Evolutionary conservation across 2,113 vertebrate species (phyloP).

Genomic region (Ibidorhyncha struthersii): DNA sequence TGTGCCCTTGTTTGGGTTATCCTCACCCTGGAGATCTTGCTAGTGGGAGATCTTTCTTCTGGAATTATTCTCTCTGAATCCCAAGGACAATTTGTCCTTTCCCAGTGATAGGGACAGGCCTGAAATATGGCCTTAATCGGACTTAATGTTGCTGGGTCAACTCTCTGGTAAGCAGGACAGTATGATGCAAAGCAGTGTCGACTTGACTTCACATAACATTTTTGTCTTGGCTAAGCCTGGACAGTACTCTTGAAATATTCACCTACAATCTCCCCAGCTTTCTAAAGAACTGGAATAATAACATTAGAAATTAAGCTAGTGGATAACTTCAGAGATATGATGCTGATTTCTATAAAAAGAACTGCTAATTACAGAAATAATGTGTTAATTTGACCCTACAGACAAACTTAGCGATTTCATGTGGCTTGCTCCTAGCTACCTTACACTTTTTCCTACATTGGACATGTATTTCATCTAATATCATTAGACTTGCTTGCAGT

Average conservation of each 20-base stretch:
- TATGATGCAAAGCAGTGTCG: conserved; percentile 8
- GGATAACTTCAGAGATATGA: not conserved
- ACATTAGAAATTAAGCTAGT: not conserved
- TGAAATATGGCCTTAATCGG: not conserved
- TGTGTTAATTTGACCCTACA: not conserved
- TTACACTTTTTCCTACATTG: not conserved
- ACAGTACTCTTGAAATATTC: not conserved
- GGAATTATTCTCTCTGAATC: not conserved
- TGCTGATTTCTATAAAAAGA: not conserved
- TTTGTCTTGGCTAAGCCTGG: not conserved
- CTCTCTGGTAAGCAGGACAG: not conserved
- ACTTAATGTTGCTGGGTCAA: not conserved
- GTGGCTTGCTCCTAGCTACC: not conserved
- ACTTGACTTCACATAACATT: conserved; percentile 5
- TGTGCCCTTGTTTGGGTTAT: not conserved
- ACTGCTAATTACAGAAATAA: not conserved
- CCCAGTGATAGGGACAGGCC: not conserved
- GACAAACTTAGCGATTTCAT: not conserved
- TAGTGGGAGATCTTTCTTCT: not conserved
- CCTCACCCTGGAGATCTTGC: not conserved
- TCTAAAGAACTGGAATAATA: not conserved
- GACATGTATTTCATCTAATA: not conserved
- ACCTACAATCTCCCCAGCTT: not conserved
- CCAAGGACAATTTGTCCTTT: not conserved
- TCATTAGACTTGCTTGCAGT: not conserved